Evolutionary conservation across 2,797 vertebrate genomes (phyloP).

Genomic region (Scleropages formosus): DNA sequence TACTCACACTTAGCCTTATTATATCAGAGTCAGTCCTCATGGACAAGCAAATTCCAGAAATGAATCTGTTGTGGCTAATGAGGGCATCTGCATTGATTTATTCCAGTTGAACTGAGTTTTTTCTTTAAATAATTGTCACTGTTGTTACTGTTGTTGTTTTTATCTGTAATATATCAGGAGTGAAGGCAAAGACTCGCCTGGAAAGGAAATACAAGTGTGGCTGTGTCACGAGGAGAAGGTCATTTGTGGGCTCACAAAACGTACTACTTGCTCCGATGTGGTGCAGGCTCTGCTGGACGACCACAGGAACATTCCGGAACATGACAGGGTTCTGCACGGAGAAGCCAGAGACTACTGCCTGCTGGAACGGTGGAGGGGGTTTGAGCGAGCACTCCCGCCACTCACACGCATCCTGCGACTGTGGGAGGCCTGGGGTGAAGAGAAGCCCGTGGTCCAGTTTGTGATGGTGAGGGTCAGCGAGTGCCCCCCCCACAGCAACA

Average conservation of each 20-base stretch:
- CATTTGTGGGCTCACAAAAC: slow-evolving; percentile 88
- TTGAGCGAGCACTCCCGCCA: slow-evolving; percentile 84
- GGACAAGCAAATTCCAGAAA: neutral
- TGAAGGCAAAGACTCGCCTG: slow-evolving; percentile 69
- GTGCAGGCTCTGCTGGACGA: slow-evolving; percentile 89
- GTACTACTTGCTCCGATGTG: slow-evolving; percentile 86
- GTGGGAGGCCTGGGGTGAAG: slow-evolving; percentile 91
- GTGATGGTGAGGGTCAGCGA: slow-evolving; percentile 82
- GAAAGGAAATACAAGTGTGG: slow-evolving; percentile 87
- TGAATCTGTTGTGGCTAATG: too few relatives aligned
- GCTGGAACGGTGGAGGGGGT: slow-evolving; percentile 89
- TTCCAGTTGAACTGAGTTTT: too few relatives aligned
- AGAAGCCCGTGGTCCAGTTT: slow-evolving; percentile 83
- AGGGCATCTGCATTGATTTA: too few relatives aligned
- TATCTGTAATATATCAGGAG: slow-evolving; percentile 52
- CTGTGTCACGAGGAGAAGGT: slow-evolving; percentile 94
- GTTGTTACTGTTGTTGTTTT: neutral
- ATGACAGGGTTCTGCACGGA: slow-evolving; percentile 78
- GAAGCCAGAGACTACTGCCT: slow-evolving; percentile 87
- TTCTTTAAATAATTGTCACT: neutral
- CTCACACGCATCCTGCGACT: slow-evolving; percentile 87
- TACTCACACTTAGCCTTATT: too few relatives aligned
- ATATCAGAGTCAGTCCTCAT: too few relatives aligned
- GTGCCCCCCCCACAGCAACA: slow-evolving; percentile 74
- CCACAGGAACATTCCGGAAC: slow-evolving; percentile 73